Evolutionary conservation across 2,797 vertebrate genomes (phyloP), one percentile per base, ranked within the genome.

Genomic region (Threskiornis aethiopicus): DNA sequence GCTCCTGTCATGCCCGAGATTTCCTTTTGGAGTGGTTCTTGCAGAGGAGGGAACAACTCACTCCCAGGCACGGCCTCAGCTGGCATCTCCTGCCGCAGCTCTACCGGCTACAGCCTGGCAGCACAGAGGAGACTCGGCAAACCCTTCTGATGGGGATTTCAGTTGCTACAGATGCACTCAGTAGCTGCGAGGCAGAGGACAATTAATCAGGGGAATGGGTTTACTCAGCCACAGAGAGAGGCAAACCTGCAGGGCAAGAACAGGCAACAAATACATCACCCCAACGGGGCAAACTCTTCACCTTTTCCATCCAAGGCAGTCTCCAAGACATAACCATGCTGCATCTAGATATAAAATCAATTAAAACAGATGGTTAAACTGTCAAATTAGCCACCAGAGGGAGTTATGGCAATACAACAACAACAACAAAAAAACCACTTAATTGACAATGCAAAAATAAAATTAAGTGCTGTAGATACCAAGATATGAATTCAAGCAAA

Each of bases 321-420:
- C 65, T 81, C 47, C 75, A 65, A 41, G 14, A 84, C 20, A 44
- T 8, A 86, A 81, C 70, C 25, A 33, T 37, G 15, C 31, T 70
- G 39, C 24, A 49, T 33, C 41, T 39, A 54, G 18, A 42, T 41
- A 42, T 1, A 58, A 91, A 92, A 67, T 59, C 66, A 69, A 84
- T 90, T 75, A 70, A 71, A 83, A 46, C 16, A n/a, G 31, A 87
- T 21, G 11, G 44, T 41, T 94, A 52, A 93, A 35, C 41, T 55
- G 72, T 18, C 69, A 76, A 75, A 89, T 92, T 46, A 94, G 44
- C 92, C 93, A 95, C 82, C 73, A 95, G 96, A 96, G 89, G 95
- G 90, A 94, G 94, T 84, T 83, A 84, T 0, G 10, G 66, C 46
- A 94, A 87, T 85, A 14, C 41, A 41, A 41, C 41, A 41, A 39